Conservation (phyloP, 2,888 invertebrate species). For the Thyatira batis region DNA sequence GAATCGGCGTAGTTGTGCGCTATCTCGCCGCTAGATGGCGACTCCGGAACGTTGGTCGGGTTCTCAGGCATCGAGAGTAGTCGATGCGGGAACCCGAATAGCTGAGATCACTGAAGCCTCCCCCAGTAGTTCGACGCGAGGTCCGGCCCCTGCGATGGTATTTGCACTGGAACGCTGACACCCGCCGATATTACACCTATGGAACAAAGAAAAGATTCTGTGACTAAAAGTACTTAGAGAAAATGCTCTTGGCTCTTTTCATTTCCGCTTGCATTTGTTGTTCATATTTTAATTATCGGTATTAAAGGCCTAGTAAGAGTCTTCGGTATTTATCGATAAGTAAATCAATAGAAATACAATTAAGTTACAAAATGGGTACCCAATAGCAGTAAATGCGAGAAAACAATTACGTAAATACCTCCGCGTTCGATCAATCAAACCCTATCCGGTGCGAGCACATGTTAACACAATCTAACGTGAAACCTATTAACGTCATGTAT, state of each 20-base stretch:
- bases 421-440: slow-evolving; percentile 32
- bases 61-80: slow-evolving; percentile 85
- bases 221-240: slow-evolving; percentile 33
- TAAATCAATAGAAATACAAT: too few relatives aligned
- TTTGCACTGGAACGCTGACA: slow-evolving; percentile 95
- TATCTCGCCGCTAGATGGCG: slow-evolving; percentile 74
- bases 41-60: slow-evolving; percentile 73
- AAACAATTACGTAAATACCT: background rate
- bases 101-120: slow-evolving; percentile 95
- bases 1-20: slow-evolving; percentile 78
- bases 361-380: too few relatives aligned
- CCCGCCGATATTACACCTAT: slow-evolving; percentile 96
- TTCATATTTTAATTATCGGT: background rate
- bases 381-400: too few relatives aligned
- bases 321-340: too few relatives aligned
- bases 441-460: slow-evolving; percentile 28
- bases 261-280: background rate
- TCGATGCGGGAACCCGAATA: slow-evolving; percentile 92
- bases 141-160: slow-evolving; percentile 92
- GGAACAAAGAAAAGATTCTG: slow-evolving; percentile 50
- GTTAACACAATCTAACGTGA: slow-evolving; percentile 57
- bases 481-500: slow-evolving; percentile 66
- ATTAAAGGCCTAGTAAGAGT: too few relatives aligned
- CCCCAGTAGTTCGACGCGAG: slow-evolving; percentile 94
- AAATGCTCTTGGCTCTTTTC: background rate